Base-by-base conservation (phyloP, 2,888 invertebrate genomes). In the Gymnoscelis rufifasciata region DNA sequence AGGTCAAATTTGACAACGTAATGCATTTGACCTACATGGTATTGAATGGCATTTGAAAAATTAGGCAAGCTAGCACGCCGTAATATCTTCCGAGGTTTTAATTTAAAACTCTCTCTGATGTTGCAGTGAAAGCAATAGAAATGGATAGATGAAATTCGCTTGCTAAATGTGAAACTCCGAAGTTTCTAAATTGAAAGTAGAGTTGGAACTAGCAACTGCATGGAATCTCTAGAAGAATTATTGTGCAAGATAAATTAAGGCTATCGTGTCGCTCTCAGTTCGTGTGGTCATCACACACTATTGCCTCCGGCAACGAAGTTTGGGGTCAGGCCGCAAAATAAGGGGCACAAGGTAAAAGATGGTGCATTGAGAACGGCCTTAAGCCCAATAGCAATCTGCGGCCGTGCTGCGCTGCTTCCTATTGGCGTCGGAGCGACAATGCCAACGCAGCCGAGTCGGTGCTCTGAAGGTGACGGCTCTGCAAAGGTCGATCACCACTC, bases 281-380 rank as follows among this genome's bases (percentile, higher is more conserved):
- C 54, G 57, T 60, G 62, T 59, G 62, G 52, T 67, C 63, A 61
- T 66, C 63, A 60, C 57, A 62, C 59, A 68, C 58, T 63, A 64
- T 60, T 62, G 60, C 60, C 50, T 58, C 55, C 54, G 57, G 54
- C 52, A 54, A 56, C 60, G 61, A 53, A 52, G 71, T 83, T 84
- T 83, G 73, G 81, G 87, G 83, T 86, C 84, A 83, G 68, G 74
- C 72, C 63, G 70, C 71, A 67, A 68, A 66, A 71, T 82, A 88
- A 87, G 86, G 82, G 75, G 87, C 79, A 88, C 88, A 88, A 87
- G 88, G 88, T 82, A 82, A 88, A 84, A 87, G 87, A 88, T 88
- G 88, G 88, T 87, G 84, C 88, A 88, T 87, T 88, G 86, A 86
- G 78, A 83, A 79, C 72, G 88, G 78, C 88, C 88, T 87, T 86